Evolutionary conservation across 2,888 invertebrate species (phyloP).

Genomic region (Lycaena phlaeas): DNA sequence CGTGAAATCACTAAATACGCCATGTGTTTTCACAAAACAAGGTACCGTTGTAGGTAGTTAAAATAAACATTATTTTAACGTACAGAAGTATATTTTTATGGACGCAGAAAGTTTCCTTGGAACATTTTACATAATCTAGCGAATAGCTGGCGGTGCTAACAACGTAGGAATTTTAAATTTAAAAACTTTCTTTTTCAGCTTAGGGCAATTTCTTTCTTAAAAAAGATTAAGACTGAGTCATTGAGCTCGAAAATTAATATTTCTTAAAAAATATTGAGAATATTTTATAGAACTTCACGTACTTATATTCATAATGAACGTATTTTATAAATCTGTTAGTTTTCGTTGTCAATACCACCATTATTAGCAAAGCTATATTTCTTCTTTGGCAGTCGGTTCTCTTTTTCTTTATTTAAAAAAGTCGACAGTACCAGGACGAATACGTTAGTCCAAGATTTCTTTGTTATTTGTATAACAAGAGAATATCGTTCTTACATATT

Average conservation of each 20-base stretch:
- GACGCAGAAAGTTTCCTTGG: constrained; percentile 2
- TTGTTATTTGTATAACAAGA: too few relatives aligned
- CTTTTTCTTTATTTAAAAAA: too few relatives aligned
- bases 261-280: too few relatives aligned
- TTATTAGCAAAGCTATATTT: too few relatives aligned
- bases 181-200: constrained; percentile 10
- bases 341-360: too few relatives aligned
- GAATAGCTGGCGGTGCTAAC: constrained; percentile 5
- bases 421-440: too few relatives aligned
- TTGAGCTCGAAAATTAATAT: constrained; percentile 10
- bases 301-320: too few relatives aligned
- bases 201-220: constrained; percentile 7
- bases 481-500: too few relatives aligned
- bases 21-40: background rate
- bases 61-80: constrained; percentile 6
- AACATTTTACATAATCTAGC: constrained; percentile 5
- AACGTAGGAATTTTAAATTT: constrained; percentile 10
- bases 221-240: constrained; percentile 8
- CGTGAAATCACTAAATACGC: background rate
- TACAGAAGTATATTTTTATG: constrained; percentile 2
- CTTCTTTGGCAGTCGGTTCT: too few relatives aligned
- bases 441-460: too few relatives aligned
- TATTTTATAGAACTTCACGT: too few relatives aligned
- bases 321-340: too few relatives aligned
- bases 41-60: background rate